A percentile compares a stretch with the other conserved stretches of the same genome.
phyloP scores from a whole-genome alignment of 2,797 vertebrate genomes.

The Gymnocypris eckloni region DNA sequence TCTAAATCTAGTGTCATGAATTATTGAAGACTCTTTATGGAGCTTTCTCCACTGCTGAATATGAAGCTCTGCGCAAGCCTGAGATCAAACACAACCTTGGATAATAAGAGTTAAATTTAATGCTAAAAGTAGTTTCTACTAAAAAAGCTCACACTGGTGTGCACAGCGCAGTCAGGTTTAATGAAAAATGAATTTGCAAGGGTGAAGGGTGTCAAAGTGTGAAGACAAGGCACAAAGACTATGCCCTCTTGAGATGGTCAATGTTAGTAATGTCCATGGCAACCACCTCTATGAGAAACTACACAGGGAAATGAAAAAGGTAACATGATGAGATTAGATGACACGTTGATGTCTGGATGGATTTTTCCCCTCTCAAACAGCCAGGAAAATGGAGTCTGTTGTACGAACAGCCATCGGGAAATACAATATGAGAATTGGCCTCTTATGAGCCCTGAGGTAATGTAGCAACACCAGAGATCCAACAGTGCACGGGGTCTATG shows the following conservation, averaged over 20 bases:
- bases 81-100: slow-evolving; percentile 73
- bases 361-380: slow-evolving; percentile 64
- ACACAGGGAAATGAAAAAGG: slow-evolving; percentile 65
- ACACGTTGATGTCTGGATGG: slow-evolving; percentile 66
- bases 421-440: slow-evolving; percentile 65
- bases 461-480: slow-evolving; percentile 67
- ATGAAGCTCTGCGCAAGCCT: slow-evolving; percentile 72
- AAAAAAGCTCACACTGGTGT: slow-evolving; percentile 57
- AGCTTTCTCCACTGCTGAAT: slow-evolving; percentile 74
- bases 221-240: slow-evolving; percentile 43
- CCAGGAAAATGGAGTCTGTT: slow-evolving; percentile 63
- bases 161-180: slow-evolving; percentile 60
- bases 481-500: slow-evolving; percentile 57
- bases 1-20: slow-evolving; percentile 82
- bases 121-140: slow-evolving; percentile 68
- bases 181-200: slow-evolving; percentile 59
- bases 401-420: slow-evolving; percentile 63
- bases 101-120: slow-evolving; percentile 70
- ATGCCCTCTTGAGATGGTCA: slow-evolving; percentile 58
- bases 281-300: slow-evolving; percentile 63
- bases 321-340: slow-evolving; percentile 61
- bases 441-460: slow-evolving; percentile 61
- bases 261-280: slow-evolving; percentile 57
- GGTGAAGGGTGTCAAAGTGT: slow-evolving; percentile 29
- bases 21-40: slow-evolving; percentile 81